Base-by-base conservation (phyloP, 2,113 vertebrate species). In the Columbina picui region DNA sequence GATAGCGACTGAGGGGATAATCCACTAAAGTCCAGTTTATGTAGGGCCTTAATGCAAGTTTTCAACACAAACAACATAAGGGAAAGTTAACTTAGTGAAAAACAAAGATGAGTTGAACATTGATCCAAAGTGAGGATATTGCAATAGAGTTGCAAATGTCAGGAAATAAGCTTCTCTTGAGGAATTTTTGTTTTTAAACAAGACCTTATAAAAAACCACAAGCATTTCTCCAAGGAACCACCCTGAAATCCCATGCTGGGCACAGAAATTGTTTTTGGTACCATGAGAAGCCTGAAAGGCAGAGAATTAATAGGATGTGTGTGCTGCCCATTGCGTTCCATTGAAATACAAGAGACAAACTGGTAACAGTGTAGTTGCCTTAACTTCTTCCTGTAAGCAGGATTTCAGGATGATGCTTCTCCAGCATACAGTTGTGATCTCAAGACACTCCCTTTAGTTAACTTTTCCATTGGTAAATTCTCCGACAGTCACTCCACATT, bases 81-180 rank as follows among this genome's bases (percentile, higher is more conserved):
- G n/a, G 7, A 63, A 90, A 50, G 9, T 22, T 8, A 95, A 75
- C 27, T 61, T 32, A 7, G 17, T 27, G 55, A 68, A 81, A 86
- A 92, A 45, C 0, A 0, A 55, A 36, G 15, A 69, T 39, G 30
- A 74, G 21, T 11, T 52, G 25, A 63, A 49, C 39, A 52, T 1
- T 69, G 39, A 57, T 43, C 43, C 2, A 6, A 65, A 7, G 29
- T 34, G 64, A 87, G 9, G 11, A 20, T 26, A 94, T 49, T 9
- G 16, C 19, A 73, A n/a, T 6, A 36, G 13, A 81, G 38, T 12
- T 87, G 20, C 57, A 75, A 20, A 29, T 77, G 7, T 50, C 45
- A 34, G 34, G 19, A 67, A n/a, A 25, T 61, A 36, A 38, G 36
- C 43, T 61, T 57, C n/a, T 36, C 21, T 22, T 45, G 7, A 70